Evolutionary conservation across 2,888 invertebrate species (phyloP).

Genomic region (Ennomos erosarius): DNA sequence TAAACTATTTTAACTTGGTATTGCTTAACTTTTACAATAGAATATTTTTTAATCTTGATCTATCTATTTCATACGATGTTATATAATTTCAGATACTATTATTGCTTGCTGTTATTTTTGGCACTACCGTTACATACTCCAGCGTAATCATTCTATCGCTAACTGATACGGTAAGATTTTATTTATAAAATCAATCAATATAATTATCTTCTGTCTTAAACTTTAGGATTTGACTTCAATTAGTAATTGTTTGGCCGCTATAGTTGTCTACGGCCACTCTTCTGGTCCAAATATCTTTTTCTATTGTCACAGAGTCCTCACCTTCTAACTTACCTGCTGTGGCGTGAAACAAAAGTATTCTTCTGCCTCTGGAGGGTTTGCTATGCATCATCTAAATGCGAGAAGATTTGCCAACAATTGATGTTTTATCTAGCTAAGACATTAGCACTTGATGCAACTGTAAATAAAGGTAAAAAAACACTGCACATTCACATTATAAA

Average conservation of each 20-base stretch:
- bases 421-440: constrained; percentile 48
- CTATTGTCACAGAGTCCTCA: constrained; percentile 37
- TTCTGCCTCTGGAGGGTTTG: constrained; percentile 59
- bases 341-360: constrained; percentile 59
- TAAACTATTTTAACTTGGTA: too few species aligned
- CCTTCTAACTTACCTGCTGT: constrained; percentile 49
- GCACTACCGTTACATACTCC: constrained; percentile 55
- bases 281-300: background rate
- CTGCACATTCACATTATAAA: too few species aligned
- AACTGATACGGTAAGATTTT: constrained; percentile 44
- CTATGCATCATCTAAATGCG: constrained; percentile 47
- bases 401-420: constrained; percentile 48
- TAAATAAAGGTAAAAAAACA: constrained; percentile 43
- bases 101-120: constrained; percentile 48
- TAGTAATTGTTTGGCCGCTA: too few species aligned
- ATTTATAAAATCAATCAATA: background rate
- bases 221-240: too few species aligned
- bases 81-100: constrained; percentile 54
- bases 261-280: too few species aligned
- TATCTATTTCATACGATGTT: background rate
- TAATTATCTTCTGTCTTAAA: background rate
- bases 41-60: too few species aligned
- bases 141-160: constrained; percentile 48
- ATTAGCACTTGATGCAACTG: constrained; percentile 47
- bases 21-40: background rate